Percentiles rank a stretch among this genome's conserved stretches.
phyloP scores from a whole-genome alignment of 1,140 invertebrate species.

The Dysdera silvatica region DNA sequence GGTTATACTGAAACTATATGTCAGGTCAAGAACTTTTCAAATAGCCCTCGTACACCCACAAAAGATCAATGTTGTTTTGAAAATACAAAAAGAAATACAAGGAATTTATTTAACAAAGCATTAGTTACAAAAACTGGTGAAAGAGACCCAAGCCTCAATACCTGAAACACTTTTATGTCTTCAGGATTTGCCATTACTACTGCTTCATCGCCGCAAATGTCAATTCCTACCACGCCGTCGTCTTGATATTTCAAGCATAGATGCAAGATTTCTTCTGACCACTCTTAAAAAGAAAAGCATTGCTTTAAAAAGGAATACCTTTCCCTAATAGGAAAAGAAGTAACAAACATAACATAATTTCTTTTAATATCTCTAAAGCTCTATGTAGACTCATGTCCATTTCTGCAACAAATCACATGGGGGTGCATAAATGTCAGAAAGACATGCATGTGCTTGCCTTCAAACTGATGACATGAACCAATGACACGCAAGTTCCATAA shows the following conservation, averaged over 20 bases:
- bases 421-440: no score
- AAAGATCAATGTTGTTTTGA: no score
- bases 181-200: conserved; percentile 5
- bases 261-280: conserved; percentile 48
- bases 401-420: no score
- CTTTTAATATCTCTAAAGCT: no score
- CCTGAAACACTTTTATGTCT: conserved; percentile 12
- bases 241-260: conserved; percentile 47
- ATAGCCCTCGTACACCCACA: no score
- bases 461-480: no score
- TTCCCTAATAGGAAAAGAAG: conserved; percentile 34
- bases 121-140: background rate
- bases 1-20: no score
- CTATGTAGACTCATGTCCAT: no score
- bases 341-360: no score
- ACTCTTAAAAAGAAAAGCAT: conserved; percentile 32
- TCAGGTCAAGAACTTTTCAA: no score
- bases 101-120: background rate
- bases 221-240: conserved; percentile 54
- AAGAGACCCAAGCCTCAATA: conserved; percentile 10
- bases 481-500: no score
- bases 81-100: background rate
- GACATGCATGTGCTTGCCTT: no score
- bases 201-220: conserved; percentile 52
- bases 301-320: conserved; percentile 36